These are phyloP conservation scores for Heliothis virescens DNA, from an alignment of 1,140 invertebrate genomes.

Conservation along the genomic window DNA sequence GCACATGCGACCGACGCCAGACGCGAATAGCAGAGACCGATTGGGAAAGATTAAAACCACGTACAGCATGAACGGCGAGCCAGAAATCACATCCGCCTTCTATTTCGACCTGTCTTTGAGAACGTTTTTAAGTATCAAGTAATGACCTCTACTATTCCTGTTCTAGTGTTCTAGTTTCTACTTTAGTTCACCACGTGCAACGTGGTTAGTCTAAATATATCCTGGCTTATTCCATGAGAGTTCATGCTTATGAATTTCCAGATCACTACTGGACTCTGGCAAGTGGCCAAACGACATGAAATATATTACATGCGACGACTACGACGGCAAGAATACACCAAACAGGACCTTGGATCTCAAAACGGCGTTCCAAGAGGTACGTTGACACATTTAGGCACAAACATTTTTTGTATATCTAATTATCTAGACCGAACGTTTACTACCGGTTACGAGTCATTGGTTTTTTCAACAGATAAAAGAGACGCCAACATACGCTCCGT, in stretches of 20 bases:
- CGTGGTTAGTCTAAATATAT: conserved; percentile 77
- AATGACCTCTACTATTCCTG: conserved; percentile 72
- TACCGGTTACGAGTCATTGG: conserved; percentile 13
- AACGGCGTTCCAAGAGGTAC: conserved; percentile 85
- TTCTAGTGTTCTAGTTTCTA: conserved; percentile 60
- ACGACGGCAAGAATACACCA: conserved; percentile 90
- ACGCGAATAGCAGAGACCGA: conserved; percentile 87
- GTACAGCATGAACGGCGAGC: conserved; percentile 89
- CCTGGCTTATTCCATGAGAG: conserved; percentile 73
- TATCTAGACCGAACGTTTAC: neutral
- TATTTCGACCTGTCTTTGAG: conserved; percentile 94
- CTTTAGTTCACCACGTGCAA: conserved; percentile 66
- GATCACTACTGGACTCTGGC: conserved; percentile 86
- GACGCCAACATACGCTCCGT: conserved; percentile 89
- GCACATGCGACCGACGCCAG: conserved; percentile 88
- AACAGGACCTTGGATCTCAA: conserved; percentile 88
- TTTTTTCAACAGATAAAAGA: conserved; percentile 85
- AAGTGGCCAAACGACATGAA: conserved; percentile 90
- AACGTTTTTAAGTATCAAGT: conserved; percentile 92
- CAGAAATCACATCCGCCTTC: conserved; percentile 92
- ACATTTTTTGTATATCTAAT: conserved; percentile 21
- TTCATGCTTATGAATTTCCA: conserved; percentile 80
- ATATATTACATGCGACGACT: conserved; percentile 92
- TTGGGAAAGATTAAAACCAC: conserved; percentile 89
- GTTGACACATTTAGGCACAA: conserved; percentile 53